Percentiles rank a stretch among this genome's conserved stretches.
These are phyloP conservation scores for Meiosimyza decipiens DNA, from an alignment of 2,888 invertebrate species.

Conservation along the genomic window DNA sequence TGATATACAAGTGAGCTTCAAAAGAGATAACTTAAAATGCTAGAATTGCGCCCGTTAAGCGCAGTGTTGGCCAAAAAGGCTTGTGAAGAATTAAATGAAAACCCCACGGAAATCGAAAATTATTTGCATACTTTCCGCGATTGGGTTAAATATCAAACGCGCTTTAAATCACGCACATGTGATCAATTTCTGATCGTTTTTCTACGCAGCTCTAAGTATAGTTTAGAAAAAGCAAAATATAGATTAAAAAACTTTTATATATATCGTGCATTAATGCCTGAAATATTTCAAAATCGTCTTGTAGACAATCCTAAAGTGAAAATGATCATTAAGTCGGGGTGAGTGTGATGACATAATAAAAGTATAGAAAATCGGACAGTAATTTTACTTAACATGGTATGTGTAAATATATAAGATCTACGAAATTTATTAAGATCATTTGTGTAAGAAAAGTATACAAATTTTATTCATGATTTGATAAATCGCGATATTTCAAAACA, in stretches of 20 bases:
- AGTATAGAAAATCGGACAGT: no score
- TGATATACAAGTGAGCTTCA: background rate
- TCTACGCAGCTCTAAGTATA: constrained; percentile 69
- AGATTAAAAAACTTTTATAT: constrained; percentile 72
- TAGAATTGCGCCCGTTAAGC: constrained; percentile 44
- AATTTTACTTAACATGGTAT: no score
- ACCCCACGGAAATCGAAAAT: constrained; percentile 59
- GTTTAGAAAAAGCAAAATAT: constrained; percentile 69
- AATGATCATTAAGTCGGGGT: constrained; percentile 37
- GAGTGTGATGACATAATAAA: background rate
- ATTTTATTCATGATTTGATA: no score
- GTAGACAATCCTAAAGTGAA: constrained; percentile 26
- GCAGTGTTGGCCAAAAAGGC: constrained; percentile 56
- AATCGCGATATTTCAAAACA: no score
- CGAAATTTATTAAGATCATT: no score
- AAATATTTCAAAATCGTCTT: constrained; percentile 66
- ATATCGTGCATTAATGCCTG: constrained; percentile 69
- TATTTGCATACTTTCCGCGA: constrained; percentile 65
- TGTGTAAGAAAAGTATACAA: no score
- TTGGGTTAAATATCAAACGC: constrained; percentile 70
- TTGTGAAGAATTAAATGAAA: constrained; percentile 66
- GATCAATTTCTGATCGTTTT: constrained; percentile 69
- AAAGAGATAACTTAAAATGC: constrained; percentile 13
- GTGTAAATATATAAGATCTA: no score
- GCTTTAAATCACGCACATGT: constrained; percentile 48